Conservation (phyloP, 2,797 vertebrate species). For the Muscicapa striata region DNA sequence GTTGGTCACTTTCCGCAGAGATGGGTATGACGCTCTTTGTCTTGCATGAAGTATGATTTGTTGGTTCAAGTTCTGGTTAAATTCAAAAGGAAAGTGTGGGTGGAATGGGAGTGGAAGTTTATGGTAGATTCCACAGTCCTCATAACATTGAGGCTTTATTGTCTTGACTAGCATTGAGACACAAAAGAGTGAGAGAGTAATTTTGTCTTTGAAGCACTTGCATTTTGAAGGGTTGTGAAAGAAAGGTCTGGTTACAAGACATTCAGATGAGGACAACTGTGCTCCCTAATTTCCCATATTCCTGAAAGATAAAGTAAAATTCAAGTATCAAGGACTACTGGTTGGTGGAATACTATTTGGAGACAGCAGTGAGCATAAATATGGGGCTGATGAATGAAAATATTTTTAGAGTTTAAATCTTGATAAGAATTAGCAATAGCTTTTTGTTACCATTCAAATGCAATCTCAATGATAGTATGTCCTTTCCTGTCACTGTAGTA, state of each 20-base stretch:
- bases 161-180: neutral
- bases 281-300: neutral
- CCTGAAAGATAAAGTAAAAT: neutral
- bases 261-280: neutral
- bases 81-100: neutral
- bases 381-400: neutral
- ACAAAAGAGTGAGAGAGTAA: neutral
- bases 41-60: neutral
- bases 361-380: neutral
- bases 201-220: neutral
- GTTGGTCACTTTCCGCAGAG: conserved; percentile 63
- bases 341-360: neutral
- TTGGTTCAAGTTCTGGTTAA: conserved; percentile 30
- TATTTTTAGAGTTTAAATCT: neutral
- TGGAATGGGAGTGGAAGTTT: neutral
- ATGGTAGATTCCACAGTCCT: neutral
- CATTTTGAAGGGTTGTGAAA: neutral
- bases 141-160: neutral
- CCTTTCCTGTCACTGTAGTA: neutral
- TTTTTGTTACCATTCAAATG: neutral
- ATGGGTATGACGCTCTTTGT: neutral
- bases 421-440: neutral
- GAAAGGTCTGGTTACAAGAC: neutral
- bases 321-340: neutral
- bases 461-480: neutral